Percentiles rank a stretch among this genome's conserved stretches.
These are phyloP conservation scores for Fukomys damarensis DNA, from an alignment of 2,113 vertebrate genomes.

Conservation along the genomic window DNA sequence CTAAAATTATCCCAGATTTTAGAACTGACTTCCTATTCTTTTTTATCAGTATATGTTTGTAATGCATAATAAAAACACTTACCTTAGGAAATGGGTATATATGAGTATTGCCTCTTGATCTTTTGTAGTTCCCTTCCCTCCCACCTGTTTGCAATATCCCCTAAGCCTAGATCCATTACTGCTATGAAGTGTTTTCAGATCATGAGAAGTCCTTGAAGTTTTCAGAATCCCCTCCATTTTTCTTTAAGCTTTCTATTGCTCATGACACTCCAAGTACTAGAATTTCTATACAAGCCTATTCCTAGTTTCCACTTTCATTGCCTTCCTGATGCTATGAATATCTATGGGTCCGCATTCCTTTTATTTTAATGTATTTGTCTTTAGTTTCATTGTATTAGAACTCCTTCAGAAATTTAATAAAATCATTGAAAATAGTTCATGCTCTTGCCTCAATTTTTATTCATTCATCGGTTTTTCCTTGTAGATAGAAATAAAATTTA, in stretches of 20 bases:
- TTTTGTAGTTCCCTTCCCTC: neutral
- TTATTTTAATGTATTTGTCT: neutral
- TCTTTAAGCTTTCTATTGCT: neutral
- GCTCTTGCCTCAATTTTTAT: neutral
- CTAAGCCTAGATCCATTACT: neutral
- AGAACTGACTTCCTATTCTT: neutral
- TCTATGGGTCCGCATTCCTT: neutral
- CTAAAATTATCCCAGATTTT: neutral
- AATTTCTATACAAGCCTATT: neutral
- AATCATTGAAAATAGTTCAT: neutral
- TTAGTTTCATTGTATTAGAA: neutral
- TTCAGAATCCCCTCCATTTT: neutral
- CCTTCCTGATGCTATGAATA: neutral
- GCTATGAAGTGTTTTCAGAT: neutral
- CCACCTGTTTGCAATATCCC: fast-evolving
- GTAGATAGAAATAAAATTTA: neutral
- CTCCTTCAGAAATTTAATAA: neutral
- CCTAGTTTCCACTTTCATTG: too few species aligned
- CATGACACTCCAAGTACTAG: neutral
- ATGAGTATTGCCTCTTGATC: neutral
- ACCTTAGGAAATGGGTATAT: neutral
- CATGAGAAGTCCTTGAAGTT: neutral
- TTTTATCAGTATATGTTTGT: neutral
- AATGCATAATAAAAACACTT: neutral
- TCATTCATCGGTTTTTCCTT: neutral